These are phyloP conservation scores for Cecidostiba fungosa DNA, from an alignment of 2,888 invertebrate genomes.

Conservation along the genomic window DNA sequence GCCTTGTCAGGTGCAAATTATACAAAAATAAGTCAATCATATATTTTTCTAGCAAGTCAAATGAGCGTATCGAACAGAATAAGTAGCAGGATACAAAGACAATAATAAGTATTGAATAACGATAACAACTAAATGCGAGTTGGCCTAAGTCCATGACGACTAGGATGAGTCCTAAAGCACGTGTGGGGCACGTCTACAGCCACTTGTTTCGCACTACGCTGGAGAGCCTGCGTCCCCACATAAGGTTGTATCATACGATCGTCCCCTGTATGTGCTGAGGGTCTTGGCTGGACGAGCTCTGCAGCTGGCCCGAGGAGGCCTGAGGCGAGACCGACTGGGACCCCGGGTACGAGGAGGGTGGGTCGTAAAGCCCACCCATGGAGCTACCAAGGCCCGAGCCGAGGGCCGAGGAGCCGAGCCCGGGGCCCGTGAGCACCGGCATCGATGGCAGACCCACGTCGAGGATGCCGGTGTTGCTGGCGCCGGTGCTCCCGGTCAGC, in stretches of 20 bases:
- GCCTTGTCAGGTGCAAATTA: too few species aligned
- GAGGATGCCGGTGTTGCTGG: slow-evolving; percentile 82
- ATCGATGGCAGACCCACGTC: slow-evolving; percentile 80
- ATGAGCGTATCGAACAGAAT: background rate
- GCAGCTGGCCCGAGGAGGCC: slow-evolving; percentile 68
- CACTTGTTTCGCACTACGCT: slow-evolving; percentile 88
- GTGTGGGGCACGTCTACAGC: slow-evolving; percentile 83
- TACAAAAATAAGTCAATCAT: background rate
- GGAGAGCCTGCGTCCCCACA: slow-evolving; percentile 94
- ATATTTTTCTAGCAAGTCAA: slow-evolving; percentile 17
- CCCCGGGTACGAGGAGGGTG: slow-evolving; percentile 80
- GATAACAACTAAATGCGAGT: background rate
- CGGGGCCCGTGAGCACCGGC: slow-evolving; percentile 68
- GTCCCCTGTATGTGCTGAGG: slow-evolving; percentile 93
- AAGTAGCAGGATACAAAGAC: background rate
- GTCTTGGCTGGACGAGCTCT: slow-evolving; percentile 80
- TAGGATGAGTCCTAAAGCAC: slow-evolving; percentile 51
- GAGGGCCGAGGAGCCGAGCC: slow-evolving; percentile 67
- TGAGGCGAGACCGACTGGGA: slow-evolving; percentile 66
- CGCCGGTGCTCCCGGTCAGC: slow-evolving; percentile 78
- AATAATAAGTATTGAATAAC: background rate
- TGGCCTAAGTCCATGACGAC: slow-evolving; percentile 20
- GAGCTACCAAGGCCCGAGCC: slow-evolving; percentile 75
- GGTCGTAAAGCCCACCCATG: slow-evolving; percentile 81
- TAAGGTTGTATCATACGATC: slow-evolving; percentile 96